phyloP scores from a whole-genome alignment of 2,113 vertebrate genomes.

The Origma solitaria region DNA sequence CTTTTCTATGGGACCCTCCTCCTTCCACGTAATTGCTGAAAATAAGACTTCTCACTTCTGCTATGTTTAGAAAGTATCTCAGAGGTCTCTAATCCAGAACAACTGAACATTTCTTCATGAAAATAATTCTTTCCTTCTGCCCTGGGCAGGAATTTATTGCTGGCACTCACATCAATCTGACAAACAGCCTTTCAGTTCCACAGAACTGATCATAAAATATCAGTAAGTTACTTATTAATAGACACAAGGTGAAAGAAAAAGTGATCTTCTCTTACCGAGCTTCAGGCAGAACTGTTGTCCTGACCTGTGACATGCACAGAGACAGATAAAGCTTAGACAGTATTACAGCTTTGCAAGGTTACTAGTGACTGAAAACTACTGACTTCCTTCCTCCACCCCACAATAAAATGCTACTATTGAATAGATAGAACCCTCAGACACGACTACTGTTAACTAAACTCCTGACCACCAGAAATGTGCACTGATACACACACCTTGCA shows the following conservation, averaged over 20 bases:
- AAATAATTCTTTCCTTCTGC: background rate
- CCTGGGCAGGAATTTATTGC: background rate
- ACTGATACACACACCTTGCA: background rate
- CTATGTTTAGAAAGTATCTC: background rate
- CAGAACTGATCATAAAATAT: background rate
- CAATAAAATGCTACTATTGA: background rate
- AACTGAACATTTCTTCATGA: background rate
- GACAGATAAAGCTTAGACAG: background rate
- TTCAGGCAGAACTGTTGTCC: background rate
- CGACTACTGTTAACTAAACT: background rate
- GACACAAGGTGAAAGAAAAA: background rate
- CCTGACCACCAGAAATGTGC: background rate
- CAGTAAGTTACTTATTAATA: conserved; percentile 22
- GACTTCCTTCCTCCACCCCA: background rate
- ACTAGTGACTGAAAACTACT: background rate
- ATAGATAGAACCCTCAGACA: background rate
- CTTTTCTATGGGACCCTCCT: background rate
- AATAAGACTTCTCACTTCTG: background rate
- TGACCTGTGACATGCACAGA: background rate
- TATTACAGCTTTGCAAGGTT: background rate
- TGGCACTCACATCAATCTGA: background rate
- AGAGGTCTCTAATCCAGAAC: background rate
- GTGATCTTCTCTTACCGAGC: background rate
- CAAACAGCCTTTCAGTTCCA: background rate
- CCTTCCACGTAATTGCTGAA: background rate